phyloP scores from a whole-genome alignment of 1,140 invertebrate genomes.

The Macrocentrus cingulum region DNA sequence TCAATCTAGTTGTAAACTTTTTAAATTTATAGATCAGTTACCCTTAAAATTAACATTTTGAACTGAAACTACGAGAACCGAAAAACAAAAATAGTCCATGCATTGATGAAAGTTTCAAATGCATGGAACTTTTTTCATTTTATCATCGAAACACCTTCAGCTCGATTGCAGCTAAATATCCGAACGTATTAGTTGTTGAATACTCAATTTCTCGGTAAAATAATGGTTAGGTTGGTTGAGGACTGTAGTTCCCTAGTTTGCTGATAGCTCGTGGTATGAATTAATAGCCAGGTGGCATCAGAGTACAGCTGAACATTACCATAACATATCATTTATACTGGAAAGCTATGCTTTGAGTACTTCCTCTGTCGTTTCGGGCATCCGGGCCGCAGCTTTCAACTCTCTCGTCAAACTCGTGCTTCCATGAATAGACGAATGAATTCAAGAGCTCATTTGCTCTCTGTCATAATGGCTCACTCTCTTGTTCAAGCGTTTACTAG shows the following conservation, averaged over 20 bases:
- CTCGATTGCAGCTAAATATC: not conserved
- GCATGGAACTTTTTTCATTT: no score
- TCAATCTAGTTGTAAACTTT: no score
- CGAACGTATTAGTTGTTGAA: not conserved
- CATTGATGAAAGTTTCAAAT: no score
- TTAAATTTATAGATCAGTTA: no score
- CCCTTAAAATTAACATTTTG: no score
- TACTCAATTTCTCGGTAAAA: not conserved
- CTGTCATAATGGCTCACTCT: not conserved
- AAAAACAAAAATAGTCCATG: no score
- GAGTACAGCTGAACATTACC: constrained; percentile 18
- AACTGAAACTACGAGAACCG: no score
- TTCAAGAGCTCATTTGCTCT: not conserved
- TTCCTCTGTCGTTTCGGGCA: not conserved
- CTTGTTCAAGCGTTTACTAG: no score
- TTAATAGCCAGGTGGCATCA: constrained; percentile 20
- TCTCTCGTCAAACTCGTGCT: not conserved
- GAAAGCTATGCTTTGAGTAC: not conserved
- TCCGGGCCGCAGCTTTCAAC: not conserved
- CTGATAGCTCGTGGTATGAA: constrained; percentile 16
- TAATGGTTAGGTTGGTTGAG: not conserved
- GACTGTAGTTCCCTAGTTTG: constrained; percentile 2
- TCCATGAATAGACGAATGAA: not conserved
- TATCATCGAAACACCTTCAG: no score
- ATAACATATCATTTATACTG: constrained; percentile 26